Conservation (phyloP, 2,888 invertebrate species). For the Pseudeuparius sepicola region DNA sequence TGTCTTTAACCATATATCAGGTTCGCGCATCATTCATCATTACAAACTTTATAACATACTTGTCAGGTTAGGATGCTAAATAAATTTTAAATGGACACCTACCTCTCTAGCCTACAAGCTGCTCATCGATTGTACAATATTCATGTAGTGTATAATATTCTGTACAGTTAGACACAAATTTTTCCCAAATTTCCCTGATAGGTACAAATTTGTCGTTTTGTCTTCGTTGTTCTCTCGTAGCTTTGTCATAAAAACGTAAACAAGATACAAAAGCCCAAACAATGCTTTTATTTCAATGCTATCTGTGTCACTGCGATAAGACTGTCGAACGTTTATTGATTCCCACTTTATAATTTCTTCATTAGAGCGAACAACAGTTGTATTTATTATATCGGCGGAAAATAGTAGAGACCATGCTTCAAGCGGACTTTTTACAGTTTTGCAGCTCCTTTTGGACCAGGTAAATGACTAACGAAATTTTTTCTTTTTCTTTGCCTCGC, state of each 20-base stretch:
- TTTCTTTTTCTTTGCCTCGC: constrained; percentile 8
- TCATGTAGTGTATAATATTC: constrained; percentile 17
- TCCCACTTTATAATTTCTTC: constrained; percentile 13
- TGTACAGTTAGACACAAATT: constrained; percentile 17
- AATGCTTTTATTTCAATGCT: no score
- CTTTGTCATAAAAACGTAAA: constrained; percentile 18
- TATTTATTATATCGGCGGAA: no score
- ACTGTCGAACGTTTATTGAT: no score
- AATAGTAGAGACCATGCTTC: constrained; percentile 10
- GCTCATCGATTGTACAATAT: constrained; percentile 21
- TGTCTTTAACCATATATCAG: constrained; percentile 21
- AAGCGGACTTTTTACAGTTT: constrained; percentile 7
- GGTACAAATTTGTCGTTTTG: constrained; percentile 18
- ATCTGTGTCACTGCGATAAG: no score
- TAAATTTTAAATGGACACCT: constrained; percentile 19
- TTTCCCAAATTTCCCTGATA: constrained; percentile 17
- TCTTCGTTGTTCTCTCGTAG: constrained; percentile 12
- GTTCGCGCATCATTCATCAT: constrained; percentile 19
- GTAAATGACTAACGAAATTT: constrained; percentile 12
- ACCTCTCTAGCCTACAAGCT: constrained; percentile 19
- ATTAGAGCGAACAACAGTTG: no score
- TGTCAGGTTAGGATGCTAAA: constrained; percentile 20
- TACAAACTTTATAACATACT: constrained; percentile 19
- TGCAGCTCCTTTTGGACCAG: constrained; percentile 14
- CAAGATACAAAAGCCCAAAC: no score